Evolutionary conservation across 2,113 vertebrate species (phyloP), one percentile per base, ranked within the genome.

Genomic region (Istiophorus platypterus): DNA sequence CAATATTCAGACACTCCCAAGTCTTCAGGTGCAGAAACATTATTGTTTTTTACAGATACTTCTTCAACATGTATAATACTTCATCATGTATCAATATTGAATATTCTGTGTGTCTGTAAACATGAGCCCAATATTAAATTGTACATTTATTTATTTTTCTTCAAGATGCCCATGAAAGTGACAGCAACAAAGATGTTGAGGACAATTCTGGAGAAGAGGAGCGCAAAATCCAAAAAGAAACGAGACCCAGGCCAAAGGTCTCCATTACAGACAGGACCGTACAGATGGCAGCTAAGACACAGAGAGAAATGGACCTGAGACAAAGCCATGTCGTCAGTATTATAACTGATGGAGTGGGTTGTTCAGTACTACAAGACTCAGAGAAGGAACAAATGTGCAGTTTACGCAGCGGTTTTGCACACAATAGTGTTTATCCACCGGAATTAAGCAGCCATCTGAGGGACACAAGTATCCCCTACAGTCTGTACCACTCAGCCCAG

Each of bases 171-270:
- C 71, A 27, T 34, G 86, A 79, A 58, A 96, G 95, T 17, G 96
- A 95, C 86, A 97, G 95, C 67, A 96, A 97, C 47, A 95, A 91
- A 1, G 95, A 96, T 20, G 92, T 88, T 0, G 96, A 96, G 69
- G 95, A 94, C 24, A 91, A 1, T 81, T 94, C 47, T 86, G 92
- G 90, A 74, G 88, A 78, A 41, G 95, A 95, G 15, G 18, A 78
- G 90, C 0, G 81, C 87, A 42, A 94, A 94, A 77, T 94, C 95
- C 86, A 89, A 93, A 69, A 93, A 10, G 95, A 95, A 24, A 81
- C 78, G 3, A 91, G 87, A 24, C 89, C 94, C 10, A 65, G 69
- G 27, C 77, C 87, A 39, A 93, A 89, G 83, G 91, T 94, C 1
- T 71, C 88, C 90, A 24, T 37, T 51, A 14, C 85, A 80, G 82